Evolutionary conservation across 1,140 invertebrate species (phyloP).

Genomic region (Cataglyphis hispanica): DNA sequence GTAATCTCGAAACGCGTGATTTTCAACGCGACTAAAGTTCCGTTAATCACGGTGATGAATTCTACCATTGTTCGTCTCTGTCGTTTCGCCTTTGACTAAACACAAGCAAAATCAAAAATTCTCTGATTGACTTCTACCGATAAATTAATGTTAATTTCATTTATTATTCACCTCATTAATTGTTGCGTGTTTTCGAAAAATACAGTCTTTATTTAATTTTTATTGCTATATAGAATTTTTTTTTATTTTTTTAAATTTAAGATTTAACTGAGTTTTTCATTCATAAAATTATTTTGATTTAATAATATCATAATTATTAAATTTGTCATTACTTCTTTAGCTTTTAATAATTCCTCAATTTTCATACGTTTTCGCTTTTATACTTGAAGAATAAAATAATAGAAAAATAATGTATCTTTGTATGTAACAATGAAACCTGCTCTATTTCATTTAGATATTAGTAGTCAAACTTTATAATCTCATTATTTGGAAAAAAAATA

Average conservation of each 20-base stretch:
- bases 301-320: too few species aligned
- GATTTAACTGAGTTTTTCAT: background rate
- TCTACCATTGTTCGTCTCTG: background rate
- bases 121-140: background rate
- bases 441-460: background rate
- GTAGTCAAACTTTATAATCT: background rate
- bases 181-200: background rate
- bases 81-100: background rate
- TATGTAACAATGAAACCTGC: background rate
- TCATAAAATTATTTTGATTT: too few species aligned
- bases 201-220: background rate
- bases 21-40: conserved; percentile 20
- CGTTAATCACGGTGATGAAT: conserved; percentile 4
- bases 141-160: background rate
- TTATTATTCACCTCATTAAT: background rate
- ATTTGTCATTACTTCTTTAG: background rate
- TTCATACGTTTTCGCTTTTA: background rate
- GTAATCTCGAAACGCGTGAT: conserved; percentile 25
- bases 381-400: background rate
- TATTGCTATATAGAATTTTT: background rate
- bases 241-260: too few species aligned
- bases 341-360: background rate
- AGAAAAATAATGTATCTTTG: background rate
- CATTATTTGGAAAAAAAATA: background rate
- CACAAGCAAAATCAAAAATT: background rate